phyloP scores from a whole-genome alignment of 2,888 invertebrate species.

The Fragum fragum region DNA sequence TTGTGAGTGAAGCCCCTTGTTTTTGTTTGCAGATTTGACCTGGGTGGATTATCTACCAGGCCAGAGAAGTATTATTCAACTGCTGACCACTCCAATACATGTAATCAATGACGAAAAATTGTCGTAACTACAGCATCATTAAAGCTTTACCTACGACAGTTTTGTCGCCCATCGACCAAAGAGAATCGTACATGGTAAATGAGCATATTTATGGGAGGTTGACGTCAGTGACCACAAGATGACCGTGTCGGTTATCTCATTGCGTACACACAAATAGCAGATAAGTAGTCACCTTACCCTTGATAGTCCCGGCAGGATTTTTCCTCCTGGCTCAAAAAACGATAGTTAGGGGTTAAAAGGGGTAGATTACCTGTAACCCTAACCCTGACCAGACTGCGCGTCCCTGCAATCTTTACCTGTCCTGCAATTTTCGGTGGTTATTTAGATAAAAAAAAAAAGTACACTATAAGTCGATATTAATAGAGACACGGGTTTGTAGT shows the following conservation, averaged over 20 bases:
- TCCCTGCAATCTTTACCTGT: too few relatives aligned
- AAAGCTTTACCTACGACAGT: not conserved
- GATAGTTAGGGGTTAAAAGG: too few relatives aligned
- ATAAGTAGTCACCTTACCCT: not conserved
- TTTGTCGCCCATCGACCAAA: not conserved
- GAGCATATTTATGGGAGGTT: not conserved
- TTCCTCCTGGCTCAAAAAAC: too few relatives aligned
- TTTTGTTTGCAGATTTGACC: not conserved
- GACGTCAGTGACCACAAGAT: constrained; percentile 9
- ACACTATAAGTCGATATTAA: too few relatives aligned
- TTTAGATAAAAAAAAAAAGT: too few relatives aligned
- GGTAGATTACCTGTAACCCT: too few relatives aligned
- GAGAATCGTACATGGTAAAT: not conserved
- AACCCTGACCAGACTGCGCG: too few relatives aligned
- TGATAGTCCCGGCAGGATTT: not conserved
- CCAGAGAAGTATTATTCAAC: not conserved
- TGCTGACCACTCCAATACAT: not conserved
- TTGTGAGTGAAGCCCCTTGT: not conserved
- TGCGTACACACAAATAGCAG: not conserved
- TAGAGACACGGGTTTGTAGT: too few relatives aligned
- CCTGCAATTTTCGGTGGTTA: too few relatives aligned
- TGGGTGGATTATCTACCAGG: not conserved
- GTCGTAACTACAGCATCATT: not conserved
- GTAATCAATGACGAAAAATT: not conserved
- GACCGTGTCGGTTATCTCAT: constrained; percentile 6